Evolutionary conservation across 2,797 vertebrate species (phyloP).

Genomic region (Smutsia temminckii): DNA sequence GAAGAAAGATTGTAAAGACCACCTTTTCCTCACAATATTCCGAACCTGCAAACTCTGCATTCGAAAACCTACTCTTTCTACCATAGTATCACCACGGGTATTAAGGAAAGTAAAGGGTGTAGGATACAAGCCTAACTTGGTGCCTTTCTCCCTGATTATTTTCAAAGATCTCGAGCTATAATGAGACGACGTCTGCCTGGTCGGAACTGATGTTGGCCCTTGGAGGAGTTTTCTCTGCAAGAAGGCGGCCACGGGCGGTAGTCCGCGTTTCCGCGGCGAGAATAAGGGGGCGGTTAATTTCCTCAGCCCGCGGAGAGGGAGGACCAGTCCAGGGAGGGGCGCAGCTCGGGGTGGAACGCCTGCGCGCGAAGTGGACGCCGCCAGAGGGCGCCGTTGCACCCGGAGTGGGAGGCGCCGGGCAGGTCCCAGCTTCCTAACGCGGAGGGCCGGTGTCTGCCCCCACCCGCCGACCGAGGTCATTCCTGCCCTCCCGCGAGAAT

Average conservation of each 20-base stretch:
- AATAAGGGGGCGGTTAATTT: neutral
- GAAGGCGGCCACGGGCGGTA: neutral
- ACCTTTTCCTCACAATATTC: neutral
- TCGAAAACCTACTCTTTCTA: neutral
- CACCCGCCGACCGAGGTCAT: neutral
- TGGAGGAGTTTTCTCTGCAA: neutral
- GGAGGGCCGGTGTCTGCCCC: neutral
- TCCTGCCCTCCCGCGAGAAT: neutral
- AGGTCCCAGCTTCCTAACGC: too few species aligned
- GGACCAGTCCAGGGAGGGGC: neutral
- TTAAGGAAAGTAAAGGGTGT: neutral
- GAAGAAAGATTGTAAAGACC: neutral
- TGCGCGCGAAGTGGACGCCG: accelerated
- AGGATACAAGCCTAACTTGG: neutral
- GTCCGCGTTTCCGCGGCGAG: neutral
- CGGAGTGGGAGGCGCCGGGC: neutral
- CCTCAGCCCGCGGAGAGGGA: neutral
- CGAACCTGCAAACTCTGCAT: neutral
- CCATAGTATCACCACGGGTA: neutral
- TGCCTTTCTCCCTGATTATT: neutral
- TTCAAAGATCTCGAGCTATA: neutral
- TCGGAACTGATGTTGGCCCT: neutral
- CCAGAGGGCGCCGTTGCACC: constrained; percentile 24
- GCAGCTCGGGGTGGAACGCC: accelerated
- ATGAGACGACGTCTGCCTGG: neutral